These are phyloP conservation scores for Bombyx mori DNA, from an alignment of 1,140 invertebrate genomes.

Conservation along the genomic window ASM3026992v2 NC_085112.1:9717501-9718000, in stretches of 20 bases:
- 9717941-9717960: slow-evolving; percentile 17
- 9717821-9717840: slow-evolving; percentile 14
- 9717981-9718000: slow-evolving; percentile 35
- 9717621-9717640: slow-evolving; percentile 14
- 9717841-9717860: slow-evolving; percentile 16
- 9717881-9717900: slow-evolving; percentile 13
- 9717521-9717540: too few species aligned
- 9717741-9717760: slow-evolving; percentile 48
- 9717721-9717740: slow-evolving; percentile 62
- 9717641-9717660: slow-evolving; percentile 51
- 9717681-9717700: slow-evolving; percentile 46
- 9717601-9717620: slow-evolving; percentile 3
- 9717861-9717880: slow-evolving; percentile 18
- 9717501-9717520: too few species aligned
- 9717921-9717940: slow-evolving; percentile 27
- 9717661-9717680: slow-evolving; percentile 33
- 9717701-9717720: slow-evolving; percentile 31
- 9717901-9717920: slow-evolving; percentile 41
- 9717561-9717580: too few species aligned
- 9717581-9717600: too few species aligned
- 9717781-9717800: slow-evolving; percentile 48
- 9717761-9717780: slow-evolving; percentile 60
- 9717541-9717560: too few species aligned
- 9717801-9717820: slow-evolving; percentile 44
- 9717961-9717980: slow-evolving; percentile 25